Evolutionary conservation across 1,140 invertebrate species (phyloP).

Genomic region (Manduca sexta): DNA sequence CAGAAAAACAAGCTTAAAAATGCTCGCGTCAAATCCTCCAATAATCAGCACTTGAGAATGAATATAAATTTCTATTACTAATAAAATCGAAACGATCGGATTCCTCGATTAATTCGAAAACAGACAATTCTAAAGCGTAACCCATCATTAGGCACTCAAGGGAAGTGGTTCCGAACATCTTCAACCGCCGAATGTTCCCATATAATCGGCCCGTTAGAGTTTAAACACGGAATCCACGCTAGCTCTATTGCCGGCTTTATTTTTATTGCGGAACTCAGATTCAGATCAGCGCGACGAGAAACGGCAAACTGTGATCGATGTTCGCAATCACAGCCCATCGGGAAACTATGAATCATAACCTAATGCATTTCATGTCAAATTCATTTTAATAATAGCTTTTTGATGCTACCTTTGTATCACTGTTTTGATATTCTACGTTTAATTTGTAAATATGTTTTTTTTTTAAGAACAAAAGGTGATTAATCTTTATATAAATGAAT

Average conservation of each 20-base stretch:
- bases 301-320: conserved; percentile 8
- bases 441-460: too few relatives aligned
- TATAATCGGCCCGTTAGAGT: conserved; percentile 62
- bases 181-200: conserved; percentile 46
- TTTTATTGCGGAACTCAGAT: conserved; percentile 27
- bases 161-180: conserved; percentile 32
- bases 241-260: conserved; percentile 27
- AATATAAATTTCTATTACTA: too few relatives aligned
- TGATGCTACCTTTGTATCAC: too few relatives aligned
- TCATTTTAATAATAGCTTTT: too few relatives aligned
- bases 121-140: conserved; percentile 65
- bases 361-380: not conserved
- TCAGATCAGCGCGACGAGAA: conserved; percentile 10
- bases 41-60: too few relatives aligned
- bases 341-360: not conserved
- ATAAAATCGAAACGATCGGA: not conserved
- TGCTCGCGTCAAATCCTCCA: too few relatives aligned
- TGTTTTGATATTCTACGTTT: too few relatives aligned
- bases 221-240: conserved; percentile 30
- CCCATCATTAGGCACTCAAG: conserved; percentile 54
- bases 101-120: conserved; percentile 45
- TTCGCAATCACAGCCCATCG: not conserved
- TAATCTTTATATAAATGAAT: too few relatives aligned
- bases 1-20: too few relatives aligned
- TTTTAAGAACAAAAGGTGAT: too few relatives aligned